Percentiles rank a stretch among this genome's conserved stretches.
Conservation (phyloP, 2,113 vertebrate genomes). For the Rhagologus leucostigma region DNA sequence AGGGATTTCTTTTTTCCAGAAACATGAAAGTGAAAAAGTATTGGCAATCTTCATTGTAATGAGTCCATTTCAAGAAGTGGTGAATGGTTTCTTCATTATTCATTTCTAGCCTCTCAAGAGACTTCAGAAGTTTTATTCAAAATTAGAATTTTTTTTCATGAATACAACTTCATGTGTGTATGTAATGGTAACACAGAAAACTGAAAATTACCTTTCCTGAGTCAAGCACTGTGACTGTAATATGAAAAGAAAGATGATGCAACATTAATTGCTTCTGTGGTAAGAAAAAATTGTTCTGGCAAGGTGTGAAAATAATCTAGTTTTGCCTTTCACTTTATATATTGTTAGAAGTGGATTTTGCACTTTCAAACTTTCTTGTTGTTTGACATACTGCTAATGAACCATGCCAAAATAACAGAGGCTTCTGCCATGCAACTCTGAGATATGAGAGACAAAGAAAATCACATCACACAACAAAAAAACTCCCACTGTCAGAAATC, state of each 20-base stretch:
- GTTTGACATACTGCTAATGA: background rate
- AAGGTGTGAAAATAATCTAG: background rate
- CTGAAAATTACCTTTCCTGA: background rate
- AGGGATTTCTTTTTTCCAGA: background rate
- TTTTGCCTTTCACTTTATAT: background rate
- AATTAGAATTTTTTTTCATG: background rate
- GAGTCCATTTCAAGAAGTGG: background rate
- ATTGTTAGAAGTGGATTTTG: background rate
- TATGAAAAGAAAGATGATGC: constrained; percentile 12
- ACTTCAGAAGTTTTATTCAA: background rate
- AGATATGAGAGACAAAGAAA: background rate
- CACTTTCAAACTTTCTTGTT: background rate
- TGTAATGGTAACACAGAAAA: background rate
- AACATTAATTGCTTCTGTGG: background rate
- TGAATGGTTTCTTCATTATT: background rate
- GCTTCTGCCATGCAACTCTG: background rate
- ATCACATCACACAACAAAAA: background rate
- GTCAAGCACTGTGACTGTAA: background rate
- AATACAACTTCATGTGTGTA: background rate
- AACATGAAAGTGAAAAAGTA: background rate
- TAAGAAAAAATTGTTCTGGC: background rate
- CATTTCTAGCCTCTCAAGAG: background rate
- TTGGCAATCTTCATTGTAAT: background rate
- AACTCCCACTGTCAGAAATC: background rate
- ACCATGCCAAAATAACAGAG: background rate